phyloP scores from a whole-genome alignment of 2,797 vertebrate species.

The Anas bahamensis region DNA sequence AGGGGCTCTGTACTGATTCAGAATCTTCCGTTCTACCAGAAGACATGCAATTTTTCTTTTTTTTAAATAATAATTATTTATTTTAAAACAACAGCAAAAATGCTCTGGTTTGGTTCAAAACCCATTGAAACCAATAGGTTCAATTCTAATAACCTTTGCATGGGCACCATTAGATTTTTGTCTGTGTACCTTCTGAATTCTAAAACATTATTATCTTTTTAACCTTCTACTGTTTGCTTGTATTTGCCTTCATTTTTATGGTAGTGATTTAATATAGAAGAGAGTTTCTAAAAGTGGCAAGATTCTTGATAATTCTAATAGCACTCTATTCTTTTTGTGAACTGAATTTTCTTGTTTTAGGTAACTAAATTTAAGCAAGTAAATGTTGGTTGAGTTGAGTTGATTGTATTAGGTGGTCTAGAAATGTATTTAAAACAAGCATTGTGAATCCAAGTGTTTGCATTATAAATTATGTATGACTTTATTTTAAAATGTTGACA shows the following conservation, averaged over 20 bases:
- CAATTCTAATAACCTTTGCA: background rate
- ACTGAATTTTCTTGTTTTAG: background rate
- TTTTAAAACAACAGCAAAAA: background rate
- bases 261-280: background rate
- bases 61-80: background rate
- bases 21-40: background rate
- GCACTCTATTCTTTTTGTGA: background rate
- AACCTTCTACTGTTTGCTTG: background rate
- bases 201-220: background rate
- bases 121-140: background rate
- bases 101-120: background rate
- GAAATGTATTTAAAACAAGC: background rate
- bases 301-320: background rate
- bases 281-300: background rate
- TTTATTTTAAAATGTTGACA: background rate
- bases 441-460: background rate
- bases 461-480: background rate
- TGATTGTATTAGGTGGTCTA: background rate
- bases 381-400: background rate
- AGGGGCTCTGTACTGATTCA: background rate
- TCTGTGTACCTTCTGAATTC: background rate
- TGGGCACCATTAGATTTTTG: background rate
- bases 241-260: background rate
- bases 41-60: background rate
- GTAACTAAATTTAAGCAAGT: background rate